These are phyloP conservation scores for Drosophila sturtevanti DNA, from an alignment of 1,140 invertebrate species.

Conservation along the genomic window DNA sequence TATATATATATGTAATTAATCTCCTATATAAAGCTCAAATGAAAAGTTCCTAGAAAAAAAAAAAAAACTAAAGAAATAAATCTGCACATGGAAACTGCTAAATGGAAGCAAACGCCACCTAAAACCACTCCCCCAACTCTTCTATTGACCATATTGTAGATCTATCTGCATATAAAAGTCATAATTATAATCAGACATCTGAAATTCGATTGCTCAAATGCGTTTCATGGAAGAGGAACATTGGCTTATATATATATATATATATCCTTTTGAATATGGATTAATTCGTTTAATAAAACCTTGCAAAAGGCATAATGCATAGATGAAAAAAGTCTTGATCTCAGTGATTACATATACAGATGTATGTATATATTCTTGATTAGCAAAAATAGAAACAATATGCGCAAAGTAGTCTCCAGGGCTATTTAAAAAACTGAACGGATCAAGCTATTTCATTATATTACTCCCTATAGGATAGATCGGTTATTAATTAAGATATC, in stretches of 20 bases:
- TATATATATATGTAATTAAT: conserved; percentile 35
- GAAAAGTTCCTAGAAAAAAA: conserved; percentile 63
- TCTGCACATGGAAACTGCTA: background rate
- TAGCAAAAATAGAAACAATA: too few relatives aligned
- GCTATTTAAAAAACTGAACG: too few relatives aligned
- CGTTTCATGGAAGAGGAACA: background rate
- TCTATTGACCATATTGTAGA: background rate
- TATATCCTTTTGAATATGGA: too few relatives aligned
- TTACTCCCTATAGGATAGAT: too few relatives aligned
- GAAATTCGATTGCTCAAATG: conserved; percentile 9
- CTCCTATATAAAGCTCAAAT: conserved; percentile 60
- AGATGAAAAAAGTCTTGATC: too few relatives aligned
- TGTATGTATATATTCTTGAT: too few relatives aligned
- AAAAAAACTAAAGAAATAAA: conserved; percentile 14
- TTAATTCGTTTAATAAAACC: too few relatives aligned
- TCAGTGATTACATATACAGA: too few relatives aligned
- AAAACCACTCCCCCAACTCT: background rate
- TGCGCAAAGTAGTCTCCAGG: too few relatives aligned
- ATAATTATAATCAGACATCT: background rate
- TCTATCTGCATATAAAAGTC: background rate
- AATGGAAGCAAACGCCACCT: background rate
- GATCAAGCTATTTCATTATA: too few relatives aligned
- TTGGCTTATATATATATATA: background rate
- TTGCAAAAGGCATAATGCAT: too few relatives aligned
- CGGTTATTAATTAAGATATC: too few relatives aligned